Percentiles rank a stretch among this genome's conserved stretches.
Evolutionary conservation across 2,888 invertebrate genomes (phyloP).

Genomic region (Ferrisia virgata): DNA sequence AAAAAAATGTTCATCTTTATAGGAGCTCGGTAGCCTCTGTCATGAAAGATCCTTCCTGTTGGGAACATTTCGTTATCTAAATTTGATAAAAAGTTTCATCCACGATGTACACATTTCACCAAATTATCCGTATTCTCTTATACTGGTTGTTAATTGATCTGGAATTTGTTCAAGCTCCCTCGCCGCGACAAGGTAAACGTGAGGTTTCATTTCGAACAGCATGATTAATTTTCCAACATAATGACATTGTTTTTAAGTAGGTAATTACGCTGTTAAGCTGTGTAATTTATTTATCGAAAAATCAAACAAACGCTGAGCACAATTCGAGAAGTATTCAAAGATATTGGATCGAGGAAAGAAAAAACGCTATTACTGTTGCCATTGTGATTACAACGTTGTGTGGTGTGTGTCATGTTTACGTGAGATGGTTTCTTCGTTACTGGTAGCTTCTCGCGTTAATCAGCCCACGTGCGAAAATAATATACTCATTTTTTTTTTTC

Average conservation of each 20-base stretch:
- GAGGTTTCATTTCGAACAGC: background rate
- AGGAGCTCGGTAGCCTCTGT: no score
- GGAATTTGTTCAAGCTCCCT: no score
- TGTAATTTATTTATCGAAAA: background rate
- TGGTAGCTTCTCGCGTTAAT: constrained; percentile 7
- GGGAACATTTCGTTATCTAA: no score
- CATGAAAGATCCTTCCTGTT: no score
- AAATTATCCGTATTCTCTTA: no score
- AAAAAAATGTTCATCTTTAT: no score
- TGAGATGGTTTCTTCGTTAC: background rate
- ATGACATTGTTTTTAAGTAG: background rate
- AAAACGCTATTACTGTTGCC: background rate
- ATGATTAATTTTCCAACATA: background rate
- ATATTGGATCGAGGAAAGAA: background rate
- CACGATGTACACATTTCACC: no score
- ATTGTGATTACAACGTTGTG: background rate
- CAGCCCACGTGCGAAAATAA: constrained; percentile 18
- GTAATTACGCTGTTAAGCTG: background rate
- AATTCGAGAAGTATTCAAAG: background rate
- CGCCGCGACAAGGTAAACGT: no score
- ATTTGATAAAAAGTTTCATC: no score
- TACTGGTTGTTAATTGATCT: no score
- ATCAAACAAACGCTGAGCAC: background rate
- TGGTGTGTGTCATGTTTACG: background rate
- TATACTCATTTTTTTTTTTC: background rate